Conservation (phyloP, 2,113 vertebrate genomes). For the Enhydra lutris region DNA sequence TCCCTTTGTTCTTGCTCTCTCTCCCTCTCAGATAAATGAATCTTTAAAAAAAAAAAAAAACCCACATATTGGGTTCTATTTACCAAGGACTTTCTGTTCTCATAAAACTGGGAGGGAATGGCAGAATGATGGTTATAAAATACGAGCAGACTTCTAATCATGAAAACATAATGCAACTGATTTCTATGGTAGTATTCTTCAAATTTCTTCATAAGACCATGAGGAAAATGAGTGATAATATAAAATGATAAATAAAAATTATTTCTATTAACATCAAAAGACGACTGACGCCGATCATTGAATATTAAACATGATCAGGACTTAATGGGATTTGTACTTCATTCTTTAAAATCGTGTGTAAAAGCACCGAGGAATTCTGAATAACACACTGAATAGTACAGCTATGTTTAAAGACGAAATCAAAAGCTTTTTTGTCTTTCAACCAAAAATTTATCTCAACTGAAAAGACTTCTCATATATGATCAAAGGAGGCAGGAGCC, state of each 20-base stretch:
- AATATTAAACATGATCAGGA: constrained; percentile 39
- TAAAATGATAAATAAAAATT: constrained; percentile 41
- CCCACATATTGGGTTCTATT: not conserved
- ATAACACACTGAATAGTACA: not conserved
- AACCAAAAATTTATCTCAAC: not conserved
- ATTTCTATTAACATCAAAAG: not conserved
- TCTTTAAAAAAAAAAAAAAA: not conserved
- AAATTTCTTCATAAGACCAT: not conserved
- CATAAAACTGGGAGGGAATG: not conserved
- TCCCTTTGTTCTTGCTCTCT: not conserved
- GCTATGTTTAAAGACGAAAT: not conserved
- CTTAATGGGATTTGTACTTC: not conserved
- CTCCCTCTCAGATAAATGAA: not conserved
- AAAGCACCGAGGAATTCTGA: not conserved
- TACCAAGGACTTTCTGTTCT: not conserved
- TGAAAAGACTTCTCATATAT: not conserved
- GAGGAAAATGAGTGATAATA: constrained; percentile 15
- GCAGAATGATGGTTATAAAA: not conserved
- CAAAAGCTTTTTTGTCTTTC: not conserved
- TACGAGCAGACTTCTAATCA: not conserved
- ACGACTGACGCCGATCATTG: not conserved
- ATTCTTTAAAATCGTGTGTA: constrained; percentile 10
- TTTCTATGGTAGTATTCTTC: not conserved
- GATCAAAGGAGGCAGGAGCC: not conserved
- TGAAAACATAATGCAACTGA: not conserved